phyloP scores from a whole-genome alignment of 2,888 invertebrate species.

The Epinotia nisella region DNA sequence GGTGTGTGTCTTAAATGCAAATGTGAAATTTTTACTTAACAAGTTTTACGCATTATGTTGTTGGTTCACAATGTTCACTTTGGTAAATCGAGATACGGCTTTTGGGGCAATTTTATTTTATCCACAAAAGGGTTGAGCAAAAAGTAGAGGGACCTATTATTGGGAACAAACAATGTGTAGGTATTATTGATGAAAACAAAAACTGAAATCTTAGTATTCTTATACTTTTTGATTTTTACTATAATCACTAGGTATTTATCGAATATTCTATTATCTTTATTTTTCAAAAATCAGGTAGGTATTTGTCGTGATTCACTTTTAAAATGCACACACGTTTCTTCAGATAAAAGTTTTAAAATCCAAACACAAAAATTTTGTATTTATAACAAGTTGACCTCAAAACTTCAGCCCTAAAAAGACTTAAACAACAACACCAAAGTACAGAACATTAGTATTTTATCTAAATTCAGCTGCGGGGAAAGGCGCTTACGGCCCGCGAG shows the following conservation, averaged over 20 bases:
- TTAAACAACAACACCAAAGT: constrained; percentile 4
- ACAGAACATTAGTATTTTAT: constrained; percentile 53
- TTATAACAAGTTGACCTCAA: background rate
- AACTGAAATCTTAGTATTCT: too few relatives aligned
- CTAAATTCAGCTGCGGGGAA: constrained; percentile 37
- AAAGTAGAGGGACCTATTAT: background rate
- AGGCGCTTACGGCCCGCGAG: constrained; percentile 69
- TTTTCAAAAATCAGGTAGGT: too few relatives aligned
- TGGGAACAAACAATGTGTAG: too few relatives aligned
- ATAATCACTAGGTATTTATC: too few relatives aligned
- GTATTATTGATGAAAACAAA: too few relatives aligned
- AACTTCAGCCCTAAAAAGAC: constrained; percentile 8
- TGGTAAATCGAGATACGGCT: background rate
- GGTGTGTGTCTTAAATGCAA: constrained; percentile 47
- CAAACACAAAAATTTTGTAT: background rate
- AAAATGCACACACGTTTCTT: too few relatives aligned
- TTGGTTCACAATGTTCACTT: background rate
- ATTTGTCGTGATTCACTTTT: too few relatives aligned
- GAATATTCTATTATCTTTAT: too few relatives aligned
- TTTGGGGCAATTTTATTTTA: background rate
- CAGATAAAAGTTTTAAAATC: background rate
- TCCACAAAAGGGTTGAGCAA: background rate
- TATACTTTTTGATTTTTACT: too few relatives aligned
- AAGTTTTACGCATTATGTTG: background rate
- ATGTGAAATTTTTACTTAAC: constrained; percentile 33